phyloP scores from a whole-genome alignment of 2,113 vertebrate species.

The Corvus moneduloides region DNA sequence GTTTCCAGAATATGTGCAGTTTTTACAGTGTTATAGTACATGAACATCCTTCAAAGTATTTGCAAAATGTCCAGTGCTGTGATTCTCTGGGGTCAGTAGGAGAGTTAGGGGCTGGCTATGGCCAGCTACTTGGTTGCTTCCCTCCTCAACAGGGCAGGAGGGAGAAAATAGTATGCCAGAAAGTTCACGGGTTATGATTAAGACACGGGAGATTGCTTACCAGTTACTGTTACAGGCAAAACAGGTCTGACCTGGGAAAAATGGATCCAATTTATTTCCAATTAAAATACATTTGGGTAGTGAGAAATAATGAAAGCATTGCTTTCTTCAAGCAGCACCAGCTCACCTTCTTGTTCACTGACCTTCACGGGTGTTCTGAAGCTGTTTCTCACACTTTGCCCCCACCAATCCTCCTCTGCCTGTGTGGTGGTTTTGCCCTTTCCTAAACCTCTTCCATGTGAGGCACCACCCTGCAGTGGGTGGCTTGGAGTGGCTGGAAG shows the following conservation, averaged over 20 bases:
- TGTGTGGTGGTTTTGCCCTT: not conserved
- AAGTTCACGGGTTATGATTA: not conserved
- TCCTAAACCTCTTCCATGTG: not conserved
- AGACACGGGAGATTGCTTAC: not conserved
- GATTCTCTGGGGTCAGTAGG: not conserved
- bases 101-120: not conserved
- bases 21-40: not conserved
- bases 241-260: not conserved
- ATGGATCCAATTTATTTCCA: not conserved
- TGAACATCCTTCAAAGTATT: not conserved
- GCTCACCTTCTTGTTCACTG: not conserved
- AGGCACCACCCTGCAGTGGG: rapidly evolving
- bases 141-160: no score
- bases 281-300: not conserved
- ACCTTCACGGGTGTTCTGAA: not conserved
- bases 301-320: not conserved
- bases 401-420: not conserved
- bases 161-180: not conserved
- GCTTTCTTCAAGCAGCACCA: not conserved
- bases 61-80: not conserved
- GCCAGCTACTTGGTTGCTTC: not conserved
- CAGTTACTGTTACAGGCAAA: not conserved
- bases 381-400: not conserved
- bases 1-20: not conserved
- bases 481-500: not conserved